phyloP scores from a whole-genome alignment of 2,888 invertebrate species.

The Oscheius sp. region DNA sequence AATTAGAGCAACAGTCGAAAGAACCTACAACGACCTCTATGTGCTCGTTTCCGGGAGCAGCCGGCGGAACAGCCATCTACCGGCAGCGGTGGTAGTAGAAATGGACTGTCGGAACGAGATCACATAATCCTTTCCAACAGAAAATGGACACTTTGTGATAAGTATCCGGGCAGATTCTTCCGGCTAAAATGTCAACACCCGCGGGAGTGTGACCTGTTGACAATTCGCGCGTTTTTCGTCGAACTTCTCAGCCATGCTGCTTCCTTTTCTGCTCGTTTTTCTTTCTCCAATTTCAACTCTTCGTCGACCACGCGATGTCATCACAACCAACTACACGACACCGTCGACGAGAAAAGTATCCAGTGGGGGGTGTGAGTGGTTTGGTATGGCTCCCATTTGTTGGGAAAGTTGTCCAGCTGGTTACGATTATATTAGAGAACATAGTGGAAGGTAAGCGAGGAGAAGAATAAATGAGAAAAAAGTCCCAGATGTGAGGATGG shows the following conservation, averaged over 20 bases:
- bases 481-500: constrained; percentile 47
- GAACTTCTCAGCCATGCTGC: not conserved
- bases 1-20: not conserved
- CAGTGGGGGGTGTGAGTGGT: constrained; percentile 53
- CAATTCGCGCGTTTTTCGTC: constrained; percentile 31
- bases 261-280: not conserved
- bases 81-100: not conserved
- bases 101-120: too few relatives aligned
- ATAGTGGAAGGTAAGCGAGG: constrained; percentile 39
- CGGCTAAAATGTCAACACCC: constrained; percentile 11
- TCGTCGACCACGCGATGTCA: constrained; percentile 11
- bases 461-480: not conserved
- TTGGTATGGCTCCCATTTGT: constrained; percentile 54
- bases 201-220: constrained; percentile 29
- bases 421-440: constrained; percentile 52
- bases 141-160: not conserved
- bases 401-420: constrained; percentile 52
- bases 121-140: not conserved
- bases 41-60: not conserved
- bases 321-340: not conserved
- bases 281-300: not conserved
- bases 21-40: not conserved
- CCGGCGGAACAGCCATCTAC: constrained; percentile 10
- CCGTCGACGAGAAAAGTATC: constrained; percentile 11
- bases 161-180: not conserved